A percentile compares a stretch with the other conserved stretches of the same genome.
phyloP scores from a whole-genome alignment of 1,140 invertebrate species.

The Diabrotica virgifera region DNA sequence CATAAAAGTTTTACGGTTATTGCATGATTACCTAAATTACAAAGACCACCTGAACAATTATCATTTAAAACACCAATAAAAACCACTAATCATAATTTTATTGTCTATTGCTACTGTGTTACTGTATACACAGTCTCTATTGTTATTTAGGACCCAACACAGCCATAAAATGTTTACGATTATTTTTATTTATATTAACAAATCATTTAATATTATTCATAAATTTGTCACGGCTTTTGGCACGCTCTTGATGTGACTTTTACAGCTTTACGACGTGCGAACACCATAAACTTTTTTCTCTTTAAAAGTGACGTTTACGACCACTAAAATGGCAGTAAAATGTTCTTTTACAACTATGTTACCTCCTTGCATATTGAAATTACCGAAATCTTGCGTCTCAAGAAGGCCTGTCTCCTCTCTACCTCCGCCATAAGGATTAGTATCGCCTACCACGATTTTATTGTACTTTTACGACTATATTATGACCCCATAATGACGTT shows the following conservation, averaged over 20 bases:
- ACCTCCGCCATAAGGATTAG: constrained; percentile 25
- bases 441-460: constrained; percentile 26
- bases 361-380: constrained; percentile 25
- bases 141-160: background rate
- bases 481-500: constrained; percentile 19
- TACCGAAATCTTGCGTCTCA: constrained; percentile 13
- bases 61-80: too few relatives aligned
- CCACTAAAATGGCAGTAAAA: constrained; percentile 21
- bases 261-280: constrained; percentile 14
- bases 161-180: background rate
- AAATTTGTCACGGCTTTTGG: constrained; percentile 21
- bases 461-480: constrained; percentile 32
- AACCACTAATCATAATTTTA: too few relatives aligned
- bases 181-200: constrained; percentile 16
- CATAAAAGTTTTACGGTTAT: too few relatives aligned
- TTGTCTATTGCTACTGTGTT: too few relatives aligned
- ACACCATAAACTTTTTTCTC: constrained; percentile 13
- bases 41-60: too few relatives aligned
- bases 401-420: constrained; percentile 8
- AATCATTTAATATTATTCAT: constrained; percentile 23
- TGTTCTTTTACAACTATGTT: constrained; percentile 16
- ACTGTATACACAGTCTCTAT: background rate
- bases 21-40: too few relatives aligned
- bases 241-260: constrained; percentile 20
- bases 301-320: constrained; percentile 21